A percentile compares a stretch with the other conserved stretches of the same genome.
Evolutionary conservation across 2,888 invertebrate species (phyloP).

Genomic region (Toxonevra muliebris): DNA sequence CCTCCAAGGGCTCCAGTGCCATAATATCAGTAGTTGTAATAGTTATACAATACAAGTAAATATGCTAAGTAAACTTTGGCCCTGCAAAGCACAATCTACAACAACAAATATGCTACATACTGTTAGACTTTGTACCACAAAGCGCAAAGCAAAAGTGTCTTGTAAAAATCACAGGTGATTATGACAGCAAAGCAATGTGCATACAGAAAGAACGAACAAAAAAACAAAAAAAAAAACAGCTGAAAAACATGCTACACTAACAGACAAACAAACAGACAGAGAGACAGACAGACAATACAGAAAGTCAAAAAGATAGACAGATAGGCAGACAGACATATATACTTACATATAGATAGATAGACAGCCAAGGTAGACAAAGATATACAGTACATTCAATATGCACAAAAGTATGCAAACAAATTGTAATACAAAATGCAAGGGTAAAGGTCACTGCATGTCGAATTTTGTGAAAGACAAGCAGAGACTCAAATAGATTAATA

Average conservation of each 20-base stretch:
- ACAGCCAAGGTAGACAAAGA: constrained; percentile 11
- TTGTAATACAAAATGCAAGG: constrained; percentile 21
- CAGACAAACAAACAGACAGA: constrained; percentile 17
- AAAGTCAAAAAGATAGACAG: neutral
- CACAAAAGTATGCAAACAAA: constrained; percentile 17
- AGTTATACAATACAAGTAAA: no score
- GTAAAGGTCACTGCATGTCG: constrained; percentile 42
- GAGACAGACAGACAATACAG: constrained; percentile 15
- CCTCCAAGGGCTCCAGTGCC: no score
- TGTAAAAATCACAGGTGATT: constrained; percentile 35
- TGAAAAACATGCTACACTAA: constrained; percentile 9
- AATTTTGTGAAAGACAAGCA: constrained; percentile 11
- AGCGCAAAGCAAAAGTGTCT: constrained; percentile 8
- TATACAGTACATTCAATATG: neutral
- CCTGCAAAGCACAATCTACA: neutral
- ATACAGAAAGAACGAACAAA: constrained; percentile 5
- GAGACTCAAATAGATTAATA: no score
- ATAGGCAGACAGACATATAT: constrained; percentile 18
- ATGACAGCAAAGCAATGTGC: constrained; percentile 26
- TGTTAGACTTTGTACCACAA: neutral
- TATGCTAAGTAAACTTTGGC: no score
- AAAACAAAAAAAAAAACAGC: neutral
- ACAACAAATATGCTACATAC: constrained; percentile 19
- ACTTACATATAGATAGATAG: constrained; percentile 15
- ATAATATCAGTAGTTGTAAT: no score